Percentiles rank a stretch among this genome's conserved stretches.
phyloP scores from a whole-genome alignment of 2,113 vertebrate species.

The Willisornis vidua region DNA sequence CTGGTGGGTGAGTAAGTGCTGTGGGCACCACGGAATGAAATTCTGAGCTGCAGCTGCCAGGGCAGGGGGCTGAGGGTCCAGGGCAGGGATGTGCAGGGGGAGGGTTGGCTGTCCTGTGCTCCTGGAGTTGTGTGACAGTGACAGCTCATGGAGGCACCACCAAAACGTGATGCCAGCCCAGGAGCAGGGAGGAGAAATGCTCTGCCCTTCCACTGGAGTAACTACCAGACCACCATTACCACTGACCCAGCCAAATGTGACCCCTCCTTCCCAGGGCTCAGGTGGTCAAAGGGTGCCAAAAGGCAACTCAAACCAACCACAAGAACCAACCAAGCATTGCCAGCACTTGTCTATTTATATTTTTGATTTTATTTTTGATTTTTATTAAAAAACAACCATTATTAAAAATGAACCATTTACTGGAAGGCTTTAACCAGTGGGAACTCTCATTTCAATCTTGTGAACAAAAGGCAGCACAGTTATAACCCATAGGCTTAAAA shows the following conservation, averaged over 20 bases:
- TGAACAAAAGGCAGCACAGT: constrained; percentile 25
- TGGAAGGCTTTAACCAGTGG: constrained; percentile 11
- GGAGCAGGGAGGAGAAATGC: not conserved
- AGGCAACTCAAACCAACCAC: not conserved
- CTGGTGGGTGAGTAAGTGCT: not conserved
- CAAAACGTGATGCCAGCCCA: not conserved
- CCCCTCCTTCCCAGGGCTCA: not conserved
- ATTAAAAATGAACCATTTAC: constrained; percentile 56
- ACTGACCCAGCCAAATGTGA: not conserved
- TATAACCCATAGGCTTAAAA: constrained; percentile 25
- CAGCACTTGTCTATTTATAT: not conserved
- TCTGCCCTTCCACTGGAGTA: not conserved
- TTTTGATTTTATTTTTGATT: constrained; percentile 57
- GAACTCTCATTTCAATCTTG: not conserved
- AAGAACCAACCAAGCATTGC: not conserved
- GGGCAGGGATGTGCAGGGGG: not conserved
- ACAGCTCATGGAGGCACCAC: not conserved
- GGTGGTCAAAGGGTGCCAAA: not conserved
- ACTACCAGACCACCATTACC: not conserved
- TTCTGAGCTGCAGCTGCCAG: not conserved
- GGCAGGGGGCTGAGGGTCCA: not conserved
- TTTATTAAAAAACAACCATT: constrained; percentile 64
- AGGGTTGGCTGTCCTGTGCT: rapidly evolving
- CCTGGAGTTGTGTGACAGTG: not conserved
- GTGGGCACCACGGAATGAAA: rapidly evolving